A percentile compares a stretch with the other conserved stretches of the same genome.
These are phyloP conservation scores for Meloidogyne chitwoodi DNA, from an alignment of 1,140 invertebrate species.

Conservation along the genomic window DNA sequence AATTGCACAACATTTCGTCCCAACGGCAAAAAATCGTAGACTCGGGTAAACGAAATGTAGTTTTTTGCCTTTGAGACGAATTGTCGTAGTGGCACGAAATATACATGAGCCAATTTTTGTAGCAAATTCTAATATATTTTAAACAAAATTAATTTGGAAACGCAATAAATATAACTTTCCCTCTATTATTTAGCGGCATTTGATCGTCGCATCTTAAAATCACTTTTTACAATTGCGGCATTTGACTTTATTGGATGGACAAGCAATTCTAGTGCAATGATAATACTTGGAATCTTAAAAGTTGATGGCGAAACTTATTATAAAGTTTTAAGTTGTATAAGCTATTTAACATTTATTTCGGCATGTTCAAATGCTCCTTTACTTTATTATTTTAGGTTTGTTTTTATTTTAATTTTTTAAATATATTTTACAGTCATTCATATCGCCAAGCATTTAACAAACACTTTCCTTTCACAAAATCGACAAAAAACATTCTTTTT, in stretches of 20 bases:
- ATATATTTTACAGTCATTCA: not conserved
- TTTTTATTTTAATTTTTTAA: too few relatives aligned
- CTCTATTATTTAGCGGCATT: not conserved
- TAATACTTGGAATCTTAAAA: not conserved
- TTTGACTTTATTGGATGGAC: conserved; percentile 15
- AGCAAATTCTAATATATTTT: too few relatives aligned
- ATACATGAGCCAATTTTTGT: too few relatives aligned
- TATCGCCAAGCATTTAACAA: conserved; percentile 6
- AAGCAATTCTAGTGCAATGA: conserved; percentile 12
- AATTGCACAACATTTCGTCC: too few relatives aligned
- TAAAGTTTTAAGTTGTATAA: not conserved
- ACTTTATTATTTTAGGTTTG: conserved; percentile 9
- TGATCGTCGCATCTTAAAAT: conserved; percentile 12
- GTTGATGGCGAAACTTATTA: conserved; percentile 2
- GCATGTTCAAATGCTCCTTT: conserved; percentile 13
- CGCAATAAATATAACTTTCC: too few relatives aligned
- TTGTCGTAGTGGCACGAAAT: too few relatives aligned
- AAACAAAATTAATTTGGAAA: too few relatives aligned
- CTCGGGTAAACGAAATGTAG: too few relatives aligned
- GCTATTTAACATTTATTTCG: conserved; percentile 6
- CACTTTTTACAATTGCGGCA: conserved; percentile 5
- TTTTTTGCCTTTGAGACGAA: too few relatives aligned
- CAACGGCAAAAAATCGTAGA: too few relatives aligned
- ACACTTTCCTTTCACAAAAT: not conserved
- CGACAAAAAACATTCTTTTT: not conserved